Base-by-base conservation (phyloP, 1,140 invertebrate genomes). In the Neodiprion virginianus region DNA sequence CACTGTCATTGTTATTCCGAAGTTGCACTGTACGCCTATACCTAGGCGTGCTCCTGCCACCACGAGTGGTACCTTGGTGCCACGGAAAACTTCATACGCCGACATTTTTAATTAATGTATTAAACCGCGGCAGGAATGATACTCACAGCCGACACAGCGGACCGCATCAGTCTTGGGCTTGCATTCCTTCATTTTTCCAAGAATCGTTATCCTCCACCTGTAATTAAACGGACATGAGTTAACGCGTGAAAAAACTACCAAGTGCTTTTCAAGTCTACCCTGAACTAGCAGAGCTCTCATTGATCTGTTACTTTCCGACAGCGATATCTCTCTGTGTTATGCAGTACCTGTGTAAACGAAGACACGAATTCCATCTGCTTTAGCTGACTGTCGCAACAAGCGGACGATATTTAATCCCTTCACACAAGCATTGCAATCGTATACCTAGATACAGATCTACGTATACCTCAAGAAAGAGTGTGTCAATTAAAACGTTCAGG, bases 401-500 rank as follows among this genome's bases (percentile, higher is more conserved):
- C 28, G 28, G 28, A 40, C 28, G 28, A 40, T 40, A 40, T 40
- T 2, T 40, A 40, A 40, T 40, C 28, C 28, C 28, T 40, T 40
- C 28, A 40, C 28, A 40, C 28, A 40, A 40, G 28, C 28, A 5
- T 40, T 40, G 28, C 28, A 12, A 61, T 61, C 53, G 11, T 61
- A 12, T 61, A 61, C 53, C 11, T n/a, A 61, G 53, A 61, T 61
- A 61, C 53, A 11, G 53, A 61, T 61, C 53, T 61, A 40, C 5
- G 28, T 40, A 40, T 40, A 40, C 28, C 28, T 40, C 2, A 0
- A 40, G 28, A 40, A 61, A 61, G 53, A 61, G 11, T 61, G 11
- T 61, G n/a, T 61, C 53, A 61, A 61, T 61, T 61, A 61, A 61
- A 61, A 61, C 53, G 53, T 61, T 61, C 53, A 61, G 11, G n/a